Evolutionary conservation across 1,140 invertebrate species (phyloP), one percentile per base, ranked within the genome.

Genomic region (Tetramorium alpestre): DNA sequence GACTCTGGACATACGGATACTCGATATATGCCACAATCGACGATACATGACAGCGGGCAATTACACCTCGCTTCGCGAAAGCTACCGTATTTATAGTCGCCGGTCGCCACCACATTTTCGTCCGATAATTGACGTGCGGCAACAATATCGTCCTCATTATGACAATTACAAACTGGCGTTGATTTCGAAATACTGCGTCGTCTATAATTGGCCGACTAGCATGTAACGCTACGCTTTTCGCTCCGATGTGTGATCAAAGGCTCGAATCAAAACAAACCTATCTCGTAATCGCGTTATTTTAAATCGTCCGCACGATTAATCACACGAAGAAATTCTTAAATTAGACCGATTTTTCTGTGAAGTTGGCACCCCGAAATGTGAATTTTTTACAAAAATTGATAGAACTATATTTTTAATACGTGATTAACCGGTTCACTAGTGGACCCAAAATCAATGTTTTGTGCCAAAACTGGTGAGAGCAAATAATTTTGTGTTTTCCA

Each of bases 91-190:
- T 91, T 92, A 92, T 90, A 93, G 85, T 89, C 78, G 69, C 72
- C 4, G 38, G 64, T 56, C 72, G 84, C 60, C 76, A 77, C 69
- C 72, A 81, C 89, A 81, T 89, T 91, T 92, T 89, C 69, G 90
- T 72, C 62, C 58, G 80, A 75, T 93, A 93, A 93, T 92, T 92
- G 92, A 92, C 92, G 92, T 91, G 81, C 69, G 72, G 89, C 88
- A 92, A 92, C 88, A 91, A 92, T 91, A 90, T 88, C 88, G 85
- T 88, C 70, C 91, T 89, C 88, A 93, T 94, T 93, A 92, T 92
- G 92, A 93, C 92, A 92, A 93, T 93, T 93, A 94, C 85, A 93
- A 92, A 87, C 86, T 87, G 51, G 33, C 76, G 73, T 77, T 87
- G 87, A 89, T 93, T 92, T 92, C 84, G 77, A 91, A 88, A 89